Base-by-base conservation (phyloP, 2,797 vertebrate species). In the Helarctos malayanus region DNA sequence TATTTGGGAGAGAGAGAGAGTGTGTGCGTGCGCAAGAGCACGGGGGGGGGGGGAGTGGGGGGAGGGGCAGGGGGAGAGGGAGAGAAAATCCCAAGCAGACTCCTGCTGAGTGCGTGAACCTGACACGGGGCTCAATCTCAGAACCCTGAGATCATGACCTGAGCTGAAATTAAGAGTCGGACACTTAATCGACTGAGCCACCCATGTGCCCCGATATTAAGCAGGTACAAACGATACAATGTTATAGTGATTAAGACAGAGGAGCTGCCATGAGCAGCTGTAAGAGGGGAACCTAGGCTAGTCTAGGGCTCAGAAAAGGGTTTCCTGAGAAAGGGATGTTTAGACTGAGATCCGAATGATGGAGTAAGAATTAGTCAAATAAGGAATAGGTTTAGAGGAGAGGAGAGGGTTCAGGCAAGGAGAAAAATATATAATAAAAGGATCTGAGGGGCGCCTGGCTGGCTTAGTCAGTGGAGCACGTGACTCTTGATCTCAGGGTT, bases 241-340 rank as follows among this genome's bases (percentile, higher is more conserved):
- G 5, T 65, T 52, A 47, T 19, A 45, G 35, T 27, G n/a, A 54
- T 38, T 21, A 75, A 41, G 63, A 41, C 3, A 63, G 54, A 59
- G 45, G 68, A 59, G 78, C n/a, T 63, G 49, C 35, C 35, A 52
- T 80, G 49, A 89, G 29, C 19, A 45, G 27, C 49, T 59, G 11
- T 23, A 79, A 91, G 10, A 59, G 19, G 16, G 71, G 25, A 79
- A 71, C 38, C n/a, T 68, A 21, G 87, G 47, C 15, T 45, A 78
- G 61, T 41, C 41, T 56, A 68, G 29, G 52, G 38, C 47, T 86
- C 35, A 57, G 73, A 54, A 89, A 82, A 83, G 52, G 45, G 38
- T 32, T 90, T 95, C n/a, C 54, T 79, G n/a, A 63, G 49, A 90
- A 90, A 79, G 68, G 65, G n/a, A 78, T 68, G 57, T 68, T 54